Evolutionary conservation across 2,797 vertebrate genomes (phyloP).

Genomic region (Coracias cyanogaster): DNA sequence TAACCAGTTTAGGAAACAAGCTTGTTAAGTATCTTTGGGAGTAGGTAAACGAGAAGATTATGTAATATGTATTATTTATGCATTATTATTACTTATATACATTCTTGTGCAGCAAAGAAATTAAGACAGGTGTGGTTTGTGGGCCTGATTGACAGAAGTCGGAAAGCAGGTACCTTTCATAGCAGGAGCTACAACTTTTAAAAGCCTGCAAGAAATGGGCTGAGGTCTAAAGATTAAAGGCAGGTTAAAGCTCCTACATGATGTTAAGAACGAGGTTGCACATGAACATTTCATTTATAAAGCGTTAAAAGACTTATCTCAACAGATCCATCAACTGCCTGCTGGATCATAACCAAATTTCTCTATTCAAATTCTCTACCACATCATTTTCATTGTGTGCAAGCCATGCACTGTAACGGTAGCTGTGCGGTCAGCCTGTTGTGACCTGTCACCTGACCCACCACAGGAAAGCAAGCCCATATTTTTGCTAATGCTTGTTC

Average conservation of each 20-base stretch:
- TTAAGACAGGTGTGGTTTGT: neutral
- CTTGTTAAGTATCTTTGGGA: neutral
- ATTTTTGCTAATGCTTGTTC: neutral
- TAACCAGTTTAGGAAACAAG: neutral
- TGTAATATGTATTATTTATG: neutral
- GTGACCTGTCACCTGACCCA: neutral
- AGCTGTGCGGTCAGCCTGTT: neutral
- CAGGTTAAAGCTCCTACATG: neutral
- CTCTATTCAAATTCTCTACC: conserved; percentile 20
- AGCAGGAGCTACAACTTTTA: neutral
- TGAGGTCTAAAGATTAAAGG: neutral
- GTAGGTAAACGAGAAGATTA: neutral
- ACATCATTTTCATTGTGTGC: conserved; percentile 4
- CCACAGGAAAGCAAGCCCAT: neutral
- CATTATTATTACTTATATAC: neutral
- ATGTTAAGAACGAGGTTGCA: neutral
- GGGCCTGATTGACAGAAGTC: neutral
- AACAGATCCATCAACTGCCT: neutral
- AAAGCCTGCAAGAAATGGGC: neutral
- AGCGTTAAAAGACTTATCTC: neutral
- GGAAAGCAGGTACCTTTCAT: neutral
- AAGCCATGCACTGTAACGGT: rapidly evolving
- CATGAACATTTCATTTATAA: neutral
- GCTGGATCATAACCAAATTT: conserved; percentile 17
- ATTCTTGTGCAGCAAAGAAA: neutral